Evolutionary conservation across 2,888 invertebrate species (phyloP).

Genomic region (Diadegma fenestrale): DNA sequence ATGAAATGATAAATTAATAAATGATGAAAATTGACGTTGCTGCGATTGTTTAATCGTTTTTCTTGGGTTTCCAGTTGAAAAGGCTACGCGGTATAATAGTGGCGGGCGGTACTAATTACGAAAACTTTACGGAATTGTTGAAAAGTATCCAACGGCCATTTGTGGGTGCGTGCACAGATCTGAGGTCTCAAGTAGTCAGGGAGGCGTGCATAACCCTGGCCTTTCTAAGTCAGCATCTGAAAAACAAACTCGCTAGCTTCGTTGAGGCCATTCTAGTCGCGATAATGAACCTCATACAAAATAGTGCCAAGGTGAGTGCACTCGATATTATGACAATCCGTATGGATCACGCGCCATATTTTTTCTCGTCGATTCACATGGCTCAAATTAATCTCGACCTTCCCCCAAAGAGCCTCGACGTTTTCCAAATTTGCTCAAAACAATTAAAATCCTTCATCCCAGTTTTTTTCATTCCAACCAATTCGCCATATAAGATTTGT

Average conservation of each 20-base stretch:
- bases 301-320: constrained; percentile 94
- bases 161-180: constrained; percentile 93
- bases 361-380: constrained; percentile 58
- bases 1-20: neutral
- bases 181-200: constrained; percentile 97
- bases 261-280: constrained; percentile 93
- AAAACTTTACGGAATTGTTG: constrained; percentile 91
- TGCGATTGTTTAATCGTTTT: neutral
- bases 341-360: constrained; percentile 22
- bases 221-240: constrained; percentile 94
- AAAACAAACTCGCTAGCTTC: constrained; percentile 94
- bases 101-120: constrained; percentile 91
- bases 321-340: constrained; percentile 27
- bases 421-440: constrained; percentile 47
- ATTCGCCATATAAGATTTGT: constrained; percentile 23
- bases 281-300: constrained; percentile 96
- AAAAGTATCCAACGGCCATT: constrained; percentile 93
- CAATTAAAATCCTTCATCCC: constrained; percentile 36
- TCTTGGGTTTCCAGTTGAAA: constrained; percentile 88
- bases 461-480: neutral
- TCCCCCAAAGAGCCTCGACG: constrained; percentile 51
- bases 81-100: constrained; percentile 93
- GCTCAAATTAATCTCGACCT: constrained; percentile 70
- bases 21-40: neutral
- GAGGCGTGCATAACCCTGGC: constrained; percentile 98